A percentile compares a stretch with the other conserved stretches of the same genome.
These are phyloP conservation scores for Sisyra terminalis DNA, from an alignment of 2,888 invertebrate species.

Conservation along the genomic window DNA sequence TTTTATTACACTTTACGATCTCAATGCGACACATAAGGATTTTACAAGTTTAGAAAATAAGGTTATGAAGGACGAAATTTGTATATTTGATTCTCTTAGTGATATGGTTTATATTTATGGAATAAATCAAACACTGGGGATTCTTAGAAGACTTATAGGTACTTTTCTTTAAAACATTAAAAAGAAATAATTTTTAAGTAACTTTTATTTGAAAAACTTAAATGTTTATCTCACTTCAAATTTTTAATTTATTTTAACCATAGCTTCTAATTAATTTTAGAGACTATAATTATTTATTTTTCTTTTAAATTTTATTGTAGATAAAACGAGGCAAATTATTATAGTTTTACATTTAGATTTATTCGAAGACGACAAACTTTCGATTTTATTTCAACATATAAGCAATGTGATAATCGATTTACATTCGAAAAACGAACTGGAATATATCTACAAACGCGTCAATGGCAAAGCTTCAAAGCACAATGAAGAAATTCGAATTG, in stretches of 20 bases:
- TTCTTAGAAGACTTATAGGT: neutral
- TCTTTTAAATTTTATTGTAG: too few species aligned
- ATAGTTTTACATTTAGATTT: neutral
- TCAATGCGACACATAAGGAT: too few species aligned
- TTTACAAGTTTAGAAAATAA: neutral
- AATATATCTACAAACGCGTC: constrained; percentile 1
- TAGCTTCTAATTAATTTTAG: too few species aligned
- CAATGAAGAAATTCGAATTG: neutral
- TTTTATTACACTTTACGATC: too few species aligned
- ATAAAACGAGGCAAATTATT: neutral
- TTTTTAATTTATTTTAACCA: too few species aligned
- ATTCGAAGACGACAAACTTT: neutral
- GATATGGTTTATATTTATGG: neutral
- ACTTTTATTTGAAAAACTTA: too few species aligned
- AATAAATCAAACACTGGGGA: neutral
- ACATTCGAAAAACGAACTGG: neutral
- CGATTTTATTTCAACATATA: neutral
- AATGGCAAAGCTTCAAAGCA: neutral
- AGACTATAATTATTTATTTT: too few species aligned
- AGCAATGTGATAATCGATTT: neutral
- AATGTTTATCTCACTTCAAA: too few species aligned
- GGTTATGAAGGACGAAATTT: neutral
- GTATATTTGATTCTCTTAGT: neutral
- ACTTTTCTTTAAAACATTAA: too few species aligned
- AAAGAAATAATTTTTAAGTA: too few species aligned